Percentiles rank a stretch among this genome's conserved stretches.
Evolutionary conservation across 2,113 vertebrate species (phyloP).

Genomic region (Laticauda colubrina): DNA sequence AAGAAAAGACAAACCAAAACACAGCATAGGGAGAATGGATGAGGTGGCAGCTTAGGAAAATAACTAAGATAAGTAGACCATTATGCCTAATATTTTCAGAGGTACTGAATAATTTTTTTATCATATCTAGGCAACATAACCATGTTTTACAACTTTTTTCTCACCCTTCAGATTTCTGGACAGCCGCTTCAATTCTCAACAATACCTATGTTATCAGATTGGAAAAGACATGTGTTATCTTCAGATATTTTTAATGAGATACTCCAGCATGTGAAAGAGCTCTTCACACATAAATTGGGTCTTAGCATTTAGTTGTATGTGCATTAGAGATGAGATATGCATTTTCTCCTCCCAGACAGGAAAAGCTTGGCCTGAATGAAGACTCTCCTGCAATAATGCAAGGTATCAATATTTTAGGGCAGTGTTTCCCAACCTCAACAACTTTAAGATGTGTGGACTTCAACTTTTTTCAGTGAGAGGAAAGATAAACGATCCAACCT

Average conservation of each 20-base stretch:
- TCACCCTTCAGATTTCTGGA: neutral
- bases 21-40: neutral
- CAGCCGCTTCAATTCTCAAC: neutral
- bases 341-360: neutral
- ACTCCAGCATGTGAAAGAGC: neutral
- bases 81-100: neutral
- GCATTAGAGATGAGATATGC: neutral
- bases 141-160: neutral
- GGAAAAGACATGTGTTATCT: neutral
- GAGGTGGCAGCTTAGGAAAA: neutral
- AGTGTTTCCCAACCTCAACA: neutral
- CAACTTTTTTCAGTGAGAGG: neutral
- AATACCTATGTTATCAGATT: neutral
- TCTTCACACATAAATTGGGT: neutral
- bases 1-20: neutral
- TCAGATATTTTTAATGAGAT: neutral
- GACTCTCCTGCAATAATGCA: neutral
- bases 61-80: neutral
- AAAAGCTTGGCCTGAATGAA: neutral
- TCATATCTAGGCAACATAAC: neutral
- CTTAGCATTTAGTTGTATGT: neutral
- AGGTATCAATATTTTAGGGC: neutral
- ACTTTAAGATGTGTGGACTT: neutral
- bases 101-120: neutral
- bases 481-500: neutral